Conservation (phyloP, 1,140 invertebrate genomes). For the Lutraria rhynchaena region DNA sequence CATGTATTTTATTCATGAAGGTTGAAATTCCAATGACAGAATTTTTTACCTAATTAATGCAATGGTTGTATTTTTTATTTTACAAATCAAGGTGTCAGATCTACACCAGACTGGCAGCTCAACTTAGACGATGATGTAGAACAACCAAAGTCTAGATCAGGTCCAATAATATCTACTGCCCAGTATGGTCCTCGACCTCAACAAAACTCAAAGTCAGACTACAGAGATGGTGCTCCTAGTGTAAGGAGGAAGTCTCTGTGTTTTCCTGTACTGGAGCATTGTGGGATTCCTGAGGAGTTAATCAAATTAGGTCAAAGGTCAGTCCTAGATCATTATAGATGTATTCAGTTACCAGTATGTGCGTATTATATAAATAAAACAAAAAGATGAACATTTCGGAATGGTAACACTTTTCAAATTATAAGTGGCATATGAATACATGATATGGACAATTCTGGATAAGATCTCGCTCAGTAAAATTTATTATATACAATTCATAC, state of each 20-base stretch:
- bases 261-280: conserved; percentile 64
- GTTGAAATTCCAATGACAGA: too few species aligned
- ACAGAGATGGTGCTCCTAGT: conserved; percentile 35
- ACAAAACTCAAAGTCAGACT: conserved; percentile 24
- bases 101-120: conserved; percentile 39
- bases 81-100: conserved; percentile 9
- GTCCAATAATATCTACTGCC: conserved; percentile 60
- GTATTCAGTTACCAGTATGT: too few species aligned
- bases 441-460: too few species aligned
- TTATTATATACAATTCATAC: too few species aligned
- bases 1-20: too few species aligned
- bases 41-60: too few species aligned
- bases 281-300: conserved; percentile 61
- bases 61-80: too few species aligned
- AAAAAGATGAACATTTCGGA: too few species aligned
- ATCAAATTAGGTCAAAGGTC: conserved; percentile 74
- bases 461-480: too few species aligned
- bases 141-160: conserved; percentile 14
- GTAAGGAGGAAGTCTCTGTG: conserved; percentile 51
- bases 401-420: too few species aligned
- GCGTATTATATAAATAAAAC: too few species aligned
- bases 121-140: conserved; percentile 3
- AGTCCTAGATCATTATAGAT: background rate
- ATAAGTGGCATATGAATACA: too few species aligned
- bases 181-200: conserved; percentile 43